Conservation (phyloP, 2,888 invertebrate genomes). For the Gymnosoma rotundatum region DNA sequence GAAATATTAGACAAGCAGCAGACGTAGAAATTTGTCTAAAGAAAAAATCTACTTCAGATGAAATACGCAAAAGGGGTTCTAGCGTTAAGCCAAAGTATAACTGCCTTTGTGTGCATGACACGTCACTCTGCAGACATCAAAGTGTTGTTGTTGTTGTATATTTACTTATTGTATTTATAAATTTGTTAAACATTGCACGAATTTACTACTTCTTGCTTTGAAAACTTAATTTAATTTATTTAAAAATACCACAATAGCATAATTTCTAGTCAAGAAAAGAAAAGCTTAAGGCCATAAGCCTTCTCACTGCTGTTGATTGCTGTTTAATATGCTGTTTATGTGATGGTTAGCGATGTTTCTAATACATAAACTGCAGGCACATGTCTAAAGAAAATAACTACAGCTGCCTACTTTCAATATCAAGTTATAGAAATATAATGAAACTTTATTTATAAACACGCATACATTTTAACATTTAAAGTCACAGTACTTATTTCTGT, state of each 20-base stretch:
- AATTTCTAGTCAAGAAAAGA: neutral
- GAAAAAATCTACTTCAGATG: too few species aligned
- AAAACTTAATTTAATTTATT: conserved; percentile 24
- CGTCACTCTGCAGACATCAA: too few species aligned
- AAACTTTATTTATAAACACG: conserved; percentile 30
- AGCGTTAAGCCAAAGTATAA: too few species aligned
- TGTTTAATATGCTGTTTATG: conserved; percentile 32
- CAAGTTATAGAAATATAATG: conserved; percentile 25
- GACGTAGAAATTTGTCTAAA: too few species aligned
- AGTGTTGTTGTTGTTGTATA: neutral
- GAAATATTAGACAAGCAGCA: too few species aligned
- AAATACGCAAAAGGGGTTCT: too few species aligned
- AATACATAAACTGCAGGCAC: conserved; percentile 5
- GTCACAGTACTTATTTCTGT: neutral
- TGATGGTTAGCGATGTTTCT: conserved; percentile 39
- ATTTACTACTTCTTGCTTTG: neutral
- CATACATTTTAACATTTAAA: neutral
- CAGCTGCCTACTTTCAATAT: conserved; percentile 29
- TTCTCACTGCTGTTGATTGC: conserved; percentile 41
- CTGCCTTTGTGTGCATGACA: too few species aligned
- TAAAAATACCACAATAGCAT: conserved; percentile 16
- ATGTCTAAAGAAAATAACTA: neutral
- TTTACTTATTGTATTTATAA: neutral
- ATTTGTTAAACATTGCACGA: neutral
- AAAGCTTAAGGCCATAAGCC: conserved; percentile 29